Conservation (phyloP, 2,113 vertebrate species). For the Gambusia affinis region DNA sequence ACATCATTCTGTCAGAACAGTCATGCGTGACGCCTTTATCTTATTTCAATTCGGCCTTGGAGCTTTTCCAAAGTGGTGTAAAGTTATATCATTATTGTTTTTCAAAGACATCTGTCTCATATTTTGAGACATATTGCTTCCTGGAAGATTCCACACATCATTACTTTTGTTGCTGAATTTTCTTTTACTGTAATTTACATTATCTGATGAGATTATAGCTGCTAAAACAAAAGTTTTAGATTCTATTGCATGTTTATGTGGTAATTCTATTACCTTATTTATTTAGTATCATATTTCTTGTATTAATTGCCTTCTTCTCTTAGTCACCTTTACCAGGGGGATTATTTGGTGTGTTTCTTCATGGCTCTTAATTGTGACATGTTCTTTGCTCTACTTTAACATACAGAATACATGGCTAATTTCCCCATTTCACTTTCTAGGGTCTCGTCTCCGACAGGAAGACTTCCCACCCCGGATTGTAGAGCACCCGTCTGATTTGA, state of each 20-base stretch:
- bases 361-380: conserved; percentile 1
- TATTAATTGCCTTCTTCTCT: background rate
- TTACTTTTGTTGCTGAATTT: conserved; percentile 10
- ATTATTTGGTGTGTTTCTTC: background rate
- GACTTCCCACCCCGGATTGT: conserved; percentile 80
- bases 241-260: no score
- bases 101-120: conserved; percentile 26
- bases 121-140: conserved; percentile 28
- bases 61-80: conserved; percentile 11
- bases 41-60: conserved; percentile 30
- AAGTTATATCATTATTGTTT: conserved; percentile 11
- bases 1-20: background rate
- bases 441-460: conserved; percentile 80
- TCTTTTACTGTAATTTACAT: no score
- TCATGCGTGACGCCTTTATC: conserved; percentile 26
- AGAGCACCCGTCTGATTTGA: conserved; percentile 80
- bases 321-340: background rate
- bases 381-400: background rate
- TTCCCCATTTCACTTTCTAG: conserved; percentile 35
- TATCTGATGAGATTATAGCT: no score
- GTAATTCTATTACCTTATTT: no score
- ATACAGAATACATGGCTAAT: background rate
- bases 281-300: background rate
- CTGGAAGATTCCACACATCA: conserved; percentile 37
- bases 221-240: no score